Evolutionary conservation across 2,797 vertebrate species (phyloP), one percentile per base, ranked within the genome.

Genomic region (Parauchenoglanis punctatus): DNA sequence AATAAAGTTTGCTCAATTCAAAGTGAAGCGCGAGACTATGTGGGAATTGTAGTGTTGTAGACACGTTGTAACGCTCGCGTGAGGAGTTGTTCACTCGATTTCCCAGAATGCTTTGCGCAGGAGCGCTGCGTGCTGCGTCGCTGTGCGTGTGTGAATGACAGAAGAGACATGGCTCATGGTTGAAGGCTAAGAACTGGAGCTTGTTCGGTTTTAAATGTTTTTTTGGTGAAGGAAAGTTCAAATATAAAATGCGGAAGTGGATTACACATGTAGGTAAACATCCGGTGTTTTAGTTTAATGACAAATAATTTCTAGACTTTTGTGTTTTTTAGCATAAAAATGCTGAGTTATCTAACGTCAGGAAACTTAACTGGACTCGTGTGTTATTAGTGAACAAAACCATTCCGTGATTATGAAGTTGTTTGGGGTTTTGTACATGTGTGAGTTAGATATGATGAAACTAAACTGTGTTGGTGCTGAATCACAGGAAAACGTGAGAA

Each of bases 21-120:
- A 63, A 25, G 25, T n/a, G 25, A 5, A 10, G 49, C 12, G 49
- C 44, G 35, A 72, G 83, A 72, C 59, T 59, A 70, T 63, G 0
- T 75, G 90, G 92, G 88, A 91, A 88, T 61, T 88, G 85, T 28
- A 87, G 89, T 92, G 90, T 10, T 3, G 54, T 1, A 28, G 6
- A 3, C 1, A 13, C 15, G 0, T 5, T 7, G 8, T 28, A 28
- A 49, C 18, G 20, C 4, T 0, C 1, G 13, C 8, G 20, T 11
- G 2, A 31, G 0, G 5, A 6, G 3, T 1, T 20, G 12, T 52
- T 52, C 2, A 91, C 91, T 89, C 87, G 85, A 89, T 77, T 89
- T 91, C 91, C 92, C 90, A 90, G 5, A 85, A 25, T 52, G 7
- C 87, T 68, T 8, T 20, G 84, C 58, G 28, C 61, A 63, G 44